Evolutionary conservation across 2,797 vertebrate genomes (phyloP).

Genomic region (Rhyacichthys aspro): DNA sequence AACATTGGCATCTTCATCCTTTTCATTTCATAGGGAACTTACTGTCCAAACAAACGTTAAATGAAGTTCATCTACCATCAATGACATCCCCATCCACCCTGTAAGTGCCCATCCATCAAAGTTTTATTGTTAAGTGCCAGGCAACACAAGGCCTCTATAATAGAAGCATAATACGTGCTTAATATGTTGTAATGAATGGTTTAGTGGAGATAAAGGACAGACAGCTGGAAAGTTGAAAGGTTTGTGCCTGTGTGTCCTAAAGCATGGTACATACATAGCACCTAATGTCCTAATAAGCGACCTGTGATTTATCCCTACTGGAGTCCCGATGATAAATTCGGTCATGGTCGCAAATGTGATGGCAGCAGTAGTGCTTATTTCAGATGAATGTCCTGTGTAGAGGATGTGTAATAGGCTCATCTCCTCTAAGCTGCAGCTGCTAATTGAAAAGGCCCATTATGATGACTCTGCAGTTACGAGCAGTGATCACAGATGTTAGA

Average conservation of each 20-base stretch:
- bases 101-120: too few relatives aligned
- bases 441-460: slow-evolving; percentile 56
- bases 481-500: slow-evolving; percentile 5
- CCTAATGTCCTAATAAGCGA: not conserved
- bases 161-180: too few relatives aligned
- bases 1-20: slow-evolving; percentile 23
- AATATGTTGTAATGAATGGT: too few relatives aligned
- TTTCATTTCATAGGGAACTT: slow-evolving; percentile 13
- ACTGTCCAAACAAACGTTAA: slow-evolving; percentile 6
- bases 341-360: not conserved
- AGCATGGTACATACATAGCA: not conserved
- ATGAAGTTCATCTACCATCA: slow-evolving; percentile 19
- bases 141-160: too few relatives aligned
- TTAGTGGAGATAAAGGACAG: too few relatives aligned
- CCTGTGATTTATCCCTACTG: slow-evolving; percentile 5
- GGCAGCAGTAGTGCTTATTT: not conserved
- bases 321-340: slow-evolving; percentile 34
- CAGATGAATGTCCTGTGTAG: slow-evolving; percentile 25
- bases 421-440: slow-evolving; percentile 18
- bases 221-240: too few relatives aligned
- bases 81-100: slow-evolving; percentile 8
- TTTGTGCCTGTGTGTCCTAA: not conserved
- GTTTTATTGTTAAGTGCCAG: too few relatives aligned
- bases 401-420: slow-evolving; percentile 16
- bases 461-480: not conserved